Evolutionary conservation across 2,113 vertebrate species (phyloP).

Genomic region (Rhegmatorhina hoffmannsi): DNA sequence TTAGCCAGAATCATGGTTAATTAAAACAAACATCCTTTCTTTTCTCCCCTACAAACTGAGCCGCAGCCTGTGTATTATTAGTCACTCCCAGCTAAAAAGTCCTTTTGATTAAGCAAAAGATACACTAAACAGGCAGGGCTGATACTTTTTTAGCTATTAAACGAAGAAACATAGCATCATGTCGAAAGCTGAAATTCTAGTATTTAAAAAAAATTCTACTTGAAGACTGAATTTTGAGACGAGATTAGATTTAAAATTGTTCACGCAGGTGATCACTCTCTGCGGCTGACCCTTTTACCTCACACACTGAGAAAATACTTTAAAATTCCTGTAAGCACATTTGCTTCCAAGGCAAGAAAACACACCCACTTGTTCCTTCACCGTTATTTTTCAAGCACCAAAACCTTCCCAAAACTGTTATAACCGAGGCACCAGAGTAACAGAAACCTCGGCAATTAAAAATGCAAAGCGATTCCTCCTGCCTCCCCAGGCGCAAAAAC

Average conservation of each 20-base stretch:
- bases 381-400: slow-evolving; percentile 6
- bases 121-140: not conserved
- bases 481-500: not conserved
- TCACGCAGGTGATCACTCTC: not conserved
- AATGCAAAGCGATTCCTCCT: not conserved
- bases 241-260: not conserved
- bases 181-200: not conserved
- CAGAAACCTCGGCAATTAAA: not conserved
- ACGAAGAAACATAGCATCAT: not conserved
- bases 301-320: not conserved
- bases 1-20: not conserved
- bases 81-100: not conserved
- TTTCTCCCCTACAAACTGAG: not conserved
- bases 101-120: not conserved
- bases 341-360: not conserved
- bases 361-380: not conserved
- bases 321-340: not conserved
- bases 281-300: not conserved
- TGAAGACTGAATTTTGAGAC: not conserved
- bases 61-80: not conserved
- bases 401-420: not conserved
- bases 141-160: not conserved
- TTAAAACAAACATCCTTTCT: not conserved
- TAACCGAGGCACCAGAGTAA: not conserved
- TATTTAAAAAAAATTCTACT: not conserved